A percentile compares a stretch with the other conserved stretches of the same genome.
phyloP scores from a whole-genome alignment of 23 tunicate genomes.

The Trididemnum miniatum region DNA sequence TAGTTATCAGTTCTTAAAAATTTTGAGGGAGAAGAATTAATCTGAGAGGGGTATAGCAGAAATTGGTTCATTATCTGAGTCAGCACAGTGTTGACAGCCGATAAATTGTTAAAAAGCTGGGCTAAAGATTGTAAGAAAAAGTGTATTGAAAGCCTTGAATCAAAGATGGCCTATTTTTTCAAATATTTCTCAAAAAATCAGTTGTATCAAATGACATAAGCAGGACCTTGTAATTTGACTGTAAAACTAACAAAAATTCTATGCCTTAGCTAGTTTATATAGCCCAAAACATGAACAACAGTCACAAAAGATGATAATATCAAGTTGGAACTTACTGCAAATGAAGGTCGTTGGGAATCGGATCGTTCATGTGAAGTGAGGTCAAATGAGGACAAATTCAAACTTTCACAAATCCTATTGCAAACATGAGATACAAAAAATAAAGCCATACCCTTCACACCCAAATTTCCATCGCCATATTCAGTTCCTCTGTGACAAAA shows the following conservation, averaged over 20 bases:
- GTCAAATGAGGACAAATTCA: constrained; percentile 87
- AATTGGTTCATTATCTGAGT: too few species aligned
- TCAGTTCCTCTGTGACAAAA: constrained; percentile 84
- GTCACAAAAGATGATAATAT: not conserved
- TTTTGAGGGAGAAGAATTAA: too few species aligned
- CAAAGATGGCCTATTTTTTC: too few species aligned
- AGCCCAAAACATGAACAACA: not conserved
- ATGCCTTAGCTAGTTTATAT: not conserved
- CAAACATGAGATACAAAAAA: constrained; percentile 93
- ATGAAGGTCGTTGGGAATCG: constrained; percentile 43
- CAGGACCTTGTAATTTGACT: too few species aligned
- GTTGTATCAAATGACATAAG: too few species aligned
- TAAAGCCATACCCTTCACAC: constrained; percentile 90
- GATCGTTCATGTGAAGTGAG: constrained; percentile 54
- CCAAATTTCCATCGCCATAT: constrained; percentile 98
- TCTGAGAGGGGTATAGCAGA: too few species aligned
- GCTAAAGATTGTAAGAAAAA: too few species aligned
- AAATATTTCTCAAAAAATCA: not conserved
- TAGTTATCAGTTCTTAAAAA: too few species aligned
- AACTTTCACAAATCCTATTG: constrained; percentile 82
- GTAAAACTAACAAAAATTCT: too few species aligned
- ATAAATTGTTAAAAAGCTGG: too few species aligned
- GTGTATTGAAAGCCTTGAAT: too few species aligned
- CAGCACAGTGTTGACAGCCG: too few species aligned
- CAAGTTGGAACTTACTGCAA: constrained; percentile 45